Evolutionary conservation across 2,113 vertebrate genomes (phyloP).

Genomic region (Rhinopomastus cyanomelas): DNA sequence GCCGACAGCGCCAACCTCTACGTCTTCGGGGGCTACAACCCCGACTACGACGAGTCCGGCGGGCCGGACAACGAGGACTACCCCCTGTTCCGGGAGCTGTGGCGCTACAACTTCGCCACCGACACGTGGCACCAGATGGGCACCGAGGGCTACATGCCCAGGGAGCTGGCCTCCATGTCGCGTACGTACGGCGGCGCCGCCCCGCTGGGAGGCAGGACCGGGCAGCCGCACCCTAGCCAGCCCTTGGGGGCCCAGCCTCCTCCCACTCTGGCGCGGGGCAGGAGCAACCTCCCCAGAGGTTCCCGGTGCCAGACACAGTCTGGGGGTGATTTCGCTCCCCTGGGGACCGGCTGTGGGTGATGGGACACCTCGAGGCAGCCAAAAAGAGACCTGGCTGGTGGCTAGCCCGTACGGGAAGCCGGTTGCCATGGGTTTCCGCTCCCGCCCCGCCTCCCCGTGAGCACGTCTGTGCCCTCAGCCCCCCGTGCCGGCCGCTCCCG

Average conservation of each 20-base stretch:
- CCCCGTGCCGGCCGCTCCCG: too few species aligned
- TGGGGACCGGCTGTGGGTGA: too few species aligned
- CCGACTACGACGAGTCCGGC: conserved; percentile 93
- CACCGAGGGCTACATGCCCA: conserved; percentile 96
- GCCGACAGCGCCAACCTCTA: conserved; percentile 93
- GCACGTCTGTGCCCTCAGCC: not conserved
- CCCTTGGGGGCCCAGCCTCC: too few species aligned
- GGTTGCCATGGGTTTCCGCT: conserved; percentile 43
- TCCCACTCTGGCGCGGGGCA: too few species aligned
- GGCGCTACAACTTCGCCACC: conserved; percentile 95
- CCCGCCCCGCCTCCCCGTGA: not conserved
- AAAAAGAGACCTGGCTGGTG: conserved; percentile 13
- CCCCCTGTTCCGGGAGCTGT: conserved; percentile 95
- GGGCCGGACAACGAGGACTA: conserved; percentile 95
- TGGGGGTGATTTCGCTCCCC: not conserved
- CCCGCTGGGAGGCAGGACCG: not conserved
- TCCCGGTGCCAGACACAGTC: not conserved
- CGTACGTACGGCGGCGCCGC: conserved; percentile 76
- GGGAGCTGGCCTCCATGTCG: conserved; percentile 97
- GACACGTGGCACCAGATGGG: conserved; percentile 95
- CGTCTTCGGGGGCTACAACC: conserved; percentile 97
- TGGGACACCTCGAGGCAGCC: not conserved
- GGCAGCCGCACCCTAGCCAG: too few species aligned
- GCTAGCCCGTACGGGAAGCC: not conserved
- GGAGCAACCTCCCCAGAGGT: too few species aligned